A percentile compares a stretch with the other conserved stretches of the same genome.
Conservation (phyloP, 2,113 vertebrate genomes). For the Cryptotis parvus region DNA sequence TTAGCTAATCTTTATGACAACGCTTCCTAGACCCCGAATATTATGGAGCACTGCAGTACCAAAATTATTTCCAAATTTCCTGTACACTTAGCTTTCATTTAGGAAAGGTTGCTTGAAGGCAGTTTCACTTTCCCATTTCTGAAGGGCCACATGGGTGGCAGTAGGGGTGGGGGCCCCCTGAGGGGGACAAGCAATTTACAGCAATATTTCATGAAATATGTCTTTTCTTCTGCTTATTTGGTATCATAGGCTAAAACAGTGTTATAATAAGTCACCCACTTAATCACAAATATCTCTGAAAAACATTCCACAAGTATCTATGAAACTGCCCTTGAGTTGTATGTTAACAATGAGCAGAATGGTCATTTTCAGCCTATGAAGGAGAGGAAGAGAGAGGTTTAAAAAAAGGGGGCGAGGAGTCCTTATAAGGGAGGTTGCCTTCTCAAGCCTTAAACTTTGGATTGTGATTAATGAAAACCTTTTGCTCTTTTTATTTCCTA, state of each 20-base stretch:
- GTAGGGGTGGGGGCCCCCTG: too few species aligned
- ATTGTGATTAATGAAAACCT: neutral
- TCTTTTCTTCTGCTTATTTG: slow-evolving; percentile 20
- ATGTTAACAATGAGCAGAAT: neutral
- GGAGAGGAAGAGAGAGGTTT: slow-evolving; percentile 74
- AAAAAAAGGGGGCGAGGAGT: slow-evolving; percentile 53
- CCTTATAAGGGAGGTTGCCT: slow-evolving; percentile 57
- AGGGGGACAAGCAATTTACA: neutral
- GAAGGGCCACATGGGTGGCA: too few species aligned
- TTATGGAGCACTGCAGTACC: neutral
- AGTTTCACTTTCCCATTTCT: neutral
- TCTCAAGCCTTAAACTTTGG: slow-evolving; percentile 41
- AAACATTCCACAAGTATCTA: neutral
- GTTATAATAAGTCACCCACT: neutral
- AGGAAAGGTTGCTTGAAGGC: neutral
- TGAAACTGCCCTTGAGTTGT: neutral
- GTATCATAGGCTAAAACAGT: neutral
- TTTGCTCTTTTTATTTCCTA: slow-evolving; percentile 16
- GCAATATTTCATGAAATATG: neutral
- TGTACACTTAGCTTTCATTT: slow-evolving; percentile 21
- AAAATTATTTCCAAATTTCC: neutral
- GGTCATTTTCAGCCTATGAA: slow-evolving; percentile 69
- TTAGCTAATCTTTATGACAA: neutral
- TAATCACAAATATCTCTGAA: slow-evolving; percentile 19
- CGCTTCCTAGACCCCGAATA: neutral